Evolutionary conservation across 1,140 invertebrate species (phyloP), one percentile per base, ranked within the genome.

Genomic region (Diabrotica virgifera): DNA sequence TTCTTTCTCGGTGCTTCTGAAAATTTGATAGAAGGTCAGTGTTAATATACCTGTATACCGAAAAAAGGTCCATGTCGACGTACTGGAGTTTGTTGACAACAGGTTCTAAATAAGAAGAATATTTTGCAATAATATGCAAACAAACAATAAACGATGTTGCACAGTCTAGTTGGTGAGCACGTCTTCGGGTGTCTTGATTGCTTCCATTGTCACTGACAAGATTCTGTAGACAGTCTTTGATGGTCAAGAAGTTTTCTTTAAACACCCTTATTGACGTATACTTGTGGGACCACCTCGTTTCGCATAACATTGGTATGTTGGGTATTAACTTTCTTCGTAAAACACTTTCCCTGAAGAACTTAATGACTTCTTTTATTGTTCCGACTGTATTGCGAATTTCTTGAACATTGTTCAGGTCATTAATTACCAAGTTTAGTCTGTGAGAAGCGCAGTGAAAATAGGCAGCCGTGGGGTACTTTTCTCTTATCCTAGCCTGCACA

Each of bases 1-100:
- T 24, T 51, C 52, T 52, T 54, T 63, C 52, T 55, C 61, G 51
- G 35, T 53, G 35, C 40, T 50, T 50, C 40, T 50, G 40, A 50
- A 63, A 63, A 55, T 53, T 53, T n/a, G n/a, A n/a, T n/a, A n/a
- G n/a, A n/a, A n/a, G n/a, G n/a, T n/a, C n/a, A n/a, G n/a, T n/a
- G n/a, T n/a, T n/a, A n/a, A n/a, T n/a, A n/a, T n/a, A n/a, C n/a
- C n/a, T n/a, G n/a, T n/a, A n/a, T n/a, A n/a, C n/a, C n/a, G n/a
- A n/a, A n/a, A n/a, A n/a, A n/a, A n/a, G n/a, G n/a, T n/a, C n/a
- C n/a, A n/a, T n/a, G n/a, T n/a, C n/a, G n/a, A n/a, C n/a, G n/a
- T n/a, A n/a, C n/a, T n/a, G n/a, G n/a, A n/a, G n/a, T n/a, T n/a
- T n/a, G n/a, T n/a, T n/a, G n/a, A n/a, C n/a, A n/a, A n/a, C n/a